These are phyloP conservation scores for Catocala sponsa DNA, from an alignment of 2,888 invertebrate species.

Conservation along the genomic window DNA sequence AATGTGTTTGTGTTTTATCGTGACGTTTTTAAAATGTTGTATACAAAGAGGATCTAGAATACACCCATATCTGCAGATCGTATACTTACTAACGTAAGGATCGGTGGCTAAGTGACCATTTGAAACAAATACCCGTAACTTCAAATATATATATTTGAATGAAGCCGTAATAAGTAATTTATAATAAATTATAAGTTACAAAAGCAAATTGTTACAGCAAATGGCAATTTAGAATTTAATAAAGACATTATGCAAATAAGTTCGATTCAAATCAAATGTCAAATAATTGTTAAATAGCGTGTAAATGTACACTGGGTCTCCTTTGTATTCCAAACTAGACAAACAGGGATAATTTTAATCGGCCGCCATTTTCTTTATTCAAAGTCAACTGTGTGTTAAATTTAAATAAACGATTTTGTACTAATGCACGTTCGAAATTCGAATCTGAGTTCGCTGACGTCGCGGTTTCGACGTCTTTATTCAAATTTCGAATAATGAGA, in stretches of 20 bases:
- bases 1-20: too few species aligned
- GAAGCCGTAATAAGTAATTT: constrained; percentile 4
- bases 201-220: constrained; percentile 61
- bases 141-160: not conserved
- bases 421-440: constrained; percentile 72
- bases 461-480: constrained; percentile 85
- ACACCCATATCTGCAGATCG: too few species aligned
- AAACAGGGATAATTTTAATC: constrained; percentile 75
- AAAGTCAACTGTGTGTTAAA: constrained; percentile 85
- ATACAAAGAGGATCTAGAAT: too few species aligned
- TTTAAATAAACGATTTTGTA: constrained; percentile 81
- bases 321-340: constrained; percentile 72
- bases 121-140: too few species aligned
- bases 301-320: constrained; percentile 67
- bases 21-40: too few species aligned
- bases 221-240: constrained; percentile 62
- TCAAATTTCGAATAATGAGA: constrained; percentile 76
- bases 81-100: too few species aligned
- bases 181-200: constrained; percentile 49
- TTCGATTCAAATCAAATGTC: constrained; percentile 63
- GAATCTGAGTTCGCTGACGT: constrained; percentile 75
- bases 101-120: too few species aligned
- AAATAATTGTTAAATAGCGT: constrained; percentile 84
- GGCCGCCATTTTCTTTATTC: constrained; percentile 70
- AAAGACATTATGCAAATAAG: constrained; percentile 80